These are phyloP conservation scores for Aphis craccivora DNA, from an alignment of 1,140 invertebrate genomes.

Conservation along the genomic window DNA sequence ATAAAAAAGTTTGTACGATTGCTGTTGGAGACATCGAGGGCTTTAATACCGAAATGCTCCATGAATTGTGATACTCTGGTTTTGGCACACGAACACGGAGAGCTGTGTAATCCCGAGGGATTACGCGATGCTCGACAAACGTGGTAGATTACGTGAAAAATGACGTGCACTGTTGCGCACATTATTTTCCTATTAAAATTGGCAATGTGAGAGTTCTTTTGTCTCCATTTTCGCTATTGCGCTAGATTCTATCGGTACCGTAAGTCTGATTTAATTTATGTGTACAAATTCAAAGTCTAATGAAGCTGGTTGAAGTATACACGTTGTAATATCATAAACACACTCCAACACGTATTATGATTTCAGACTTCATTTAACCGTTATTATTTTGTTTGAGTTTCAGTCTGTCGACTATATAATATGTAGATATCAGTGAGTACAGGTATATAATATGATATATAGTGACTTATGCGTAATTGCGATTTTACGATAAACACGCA, in stretches of 20 bases:
- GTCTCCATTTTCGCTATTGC: background rate
- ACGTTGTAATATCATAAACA: background rate
- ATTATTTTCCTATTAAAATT: slow-evolving; percentile 47
- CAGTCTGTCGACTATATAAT: too few relatives aligned
- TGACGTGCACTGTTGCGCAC: slow-evolving; percentile 39
- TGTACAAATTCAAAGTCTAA: background rate
- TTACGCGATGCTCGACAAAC: slow-evolving; percentile 41
- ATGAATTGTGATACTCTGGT: background rate
- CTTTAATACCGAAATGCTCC: background rate
- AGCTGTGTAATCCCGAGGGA: slow-evolving; percentile 22
- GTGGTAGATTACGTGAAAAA: slow-evolving; percentile 46
- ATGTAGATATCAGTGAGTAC: background rate
- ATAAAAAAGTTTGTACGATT: background rate
- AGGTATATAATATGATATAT: background rate
- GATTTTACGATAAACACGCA: background rate
- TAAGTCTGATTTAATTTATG: slow-evolving; percentile 30
- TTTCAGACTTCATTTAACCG: background rate
- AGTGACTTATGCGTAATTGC: too few relatives aligned
- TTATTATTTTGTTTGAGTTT: background rate
- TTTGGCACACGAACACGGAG: background rate
- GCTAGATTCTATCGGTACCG: background rate
- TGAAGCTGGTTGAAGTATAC: background rate
- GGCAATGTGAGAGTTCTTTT: background rate
- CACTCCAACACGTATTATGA: background rate
- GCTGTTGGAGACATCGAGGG: background rate